phyloP scores from a whole-genome alignment of 2,797 vertebrate species.

The Scolopax bukidnonensis region DNA sequence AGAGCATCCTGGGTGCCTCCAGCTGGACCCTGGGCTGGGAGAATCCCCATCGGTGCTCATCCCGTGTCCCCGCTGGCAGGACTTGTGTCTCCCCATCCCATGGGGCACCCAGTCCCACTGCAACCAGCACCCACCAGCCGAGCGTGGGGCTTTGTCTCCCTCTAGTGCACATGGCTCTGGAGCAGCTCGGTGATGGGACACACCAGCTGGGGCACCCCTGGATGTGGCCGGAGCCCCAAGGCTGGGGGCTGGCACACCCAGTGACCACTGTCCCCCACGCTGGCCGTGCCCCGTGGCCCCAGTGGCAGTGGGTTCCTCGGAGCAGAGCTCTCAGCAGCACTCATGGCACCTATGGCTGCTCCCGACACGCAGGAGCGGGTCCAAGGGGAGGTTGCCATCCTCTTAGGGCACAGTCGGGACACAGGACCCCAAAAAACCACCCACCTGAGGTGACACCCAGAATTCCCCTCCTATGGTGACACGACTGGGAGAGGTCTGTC shows the following conservation, averaged over 20 bases:
- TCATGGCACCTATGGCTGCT: fast-evolving
- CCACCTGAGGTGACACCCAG: not conserved
- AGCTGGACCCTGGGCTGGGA: not conserved
- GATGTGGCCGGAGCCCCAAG: fast-evolving
- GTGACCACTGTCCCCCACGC: fast-evolving
- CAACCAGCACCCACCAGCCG: not conserved
- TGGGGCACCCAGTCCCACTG: not conserved
- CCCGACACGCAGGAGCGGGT: fast-evolving
- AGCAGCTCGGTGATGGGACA: not conserved
- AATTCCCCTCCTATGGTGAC: not conserved
- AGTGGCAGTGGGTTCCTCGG: fast-evolving
- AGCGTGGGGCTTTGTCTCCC: conserved; percentile 62
- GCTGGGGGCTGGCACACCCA: fast-evolving
- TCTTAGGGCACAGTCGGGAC: not conserved
- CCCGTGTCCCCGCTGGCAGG: fast-evolving
- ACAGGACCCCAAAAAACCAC: fast-evolving
- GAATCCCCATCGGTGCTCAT: not conserved
- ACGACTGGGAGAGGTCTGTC: not conserved
- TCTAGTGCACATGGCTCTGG: conserved; percentile 18
- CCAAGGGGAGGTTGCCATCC: fast-evolving
- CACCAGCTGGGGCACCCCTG: fast-evolving
- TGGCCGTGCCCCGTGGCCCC: fast-evolving
- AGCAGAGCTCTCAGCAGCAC: not conserved
- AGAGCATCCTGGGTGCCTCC: not conserved
- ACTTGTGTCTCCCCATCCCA: not conserved